phyloP scores from a whole-genome alignment of 1,140 invertebrate species.

The Eulimnadia texana region DNA sequence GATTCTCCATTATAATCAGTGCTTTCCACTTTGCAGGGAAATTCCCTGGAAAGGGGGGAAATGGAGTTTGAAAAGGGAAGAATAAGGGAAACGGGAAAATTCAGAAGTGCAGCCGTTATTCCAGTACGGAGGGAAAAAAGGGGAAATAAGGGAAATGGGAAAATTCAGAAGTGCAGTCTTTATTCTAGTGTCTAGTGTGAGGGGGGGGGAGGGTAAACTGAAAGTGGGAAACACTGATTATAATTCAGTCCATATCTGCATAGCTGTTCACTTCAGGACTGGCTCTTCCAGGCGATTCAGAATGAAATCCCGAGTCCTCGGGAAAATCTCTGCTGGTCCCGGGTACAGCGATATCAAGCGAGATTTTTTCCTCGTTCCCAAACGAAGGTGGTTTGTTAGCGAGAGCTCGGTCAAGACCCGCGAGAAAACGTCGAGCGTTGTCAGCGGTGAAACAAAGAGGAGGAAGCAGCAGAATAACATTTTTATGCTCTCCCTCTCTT shows the following conservation, averaged over 20 bases:
- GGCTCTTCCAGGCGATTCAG: neutral
- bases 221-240: too few species aligned
- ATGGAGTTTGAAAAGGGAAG: too few species aligned
- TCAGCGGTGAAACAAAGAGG: slow-evolving; percentile 39
- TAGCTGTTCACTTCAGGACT: neutral
- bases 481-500: slow-evolving; percentile 39
- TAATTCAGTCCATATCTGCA: neutral
- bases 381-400: slow-evolving; percentile 7
- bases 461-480: slow-evolving; percentile 44
- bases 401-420: slow-evolving; percentile 27
- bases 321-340: neutral
- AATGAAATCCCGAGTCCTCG: neutral
- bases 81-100: too few species aligned
- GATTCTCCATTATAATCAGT: too few species aligned
- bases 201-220: too few species aligned
- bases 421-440: slow-evolving; percentile 30
- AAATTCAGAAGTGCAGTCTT: too few species aligned
- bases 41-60: too few species aligned
- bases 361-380: neutral
- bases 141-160: too few species aligned
- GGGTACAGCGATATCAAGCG: neutral
- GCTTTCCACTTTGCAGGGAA: too few species aligned
- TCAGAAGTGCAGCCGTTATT: too few species aligned
- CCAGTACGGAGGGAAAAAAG: too few species aligned
- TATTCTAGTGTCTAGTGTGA: too few species aligned